phyloP scores from a whole-genome alignment of 2,113 vertebrate genomes.

The Andinoacara biseriatus region DNA sequence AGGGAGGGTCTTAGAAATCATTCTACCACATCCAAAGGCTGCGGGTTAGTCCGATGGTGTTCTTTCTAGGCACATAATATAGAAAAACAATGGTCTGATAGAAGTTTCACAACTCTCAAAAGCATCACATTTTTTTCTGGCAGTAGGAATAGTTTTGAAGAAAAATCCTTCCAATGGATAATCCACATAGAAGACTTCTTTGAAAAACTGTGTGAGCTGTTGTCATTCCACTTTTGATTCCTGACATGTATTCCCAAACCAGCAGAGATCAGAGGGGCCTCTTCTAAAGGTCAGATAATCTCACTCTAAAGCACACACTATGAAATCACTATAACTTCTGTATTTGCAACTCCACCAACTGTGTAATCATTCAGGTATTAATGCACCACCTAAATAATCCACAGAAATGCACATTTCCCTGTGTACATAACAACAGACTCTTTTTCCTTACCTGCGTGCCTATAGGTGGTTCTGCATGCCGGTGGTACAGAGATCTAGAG shows the following conservation, averaged over 20 bases:
- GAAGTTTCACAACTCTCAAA: background rate
- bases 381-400: too few relatives aligned
- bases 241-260: background rate
- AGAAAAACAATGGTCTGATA: too few relatives aligned
- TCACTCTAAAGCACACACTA: background rate
- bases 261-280: slow-evolving; percentile 30
- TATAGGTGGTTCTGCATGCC: slow-evolving; percentile 72
- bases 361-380: background rate
- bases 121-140: background rate
- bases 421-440: background rate
- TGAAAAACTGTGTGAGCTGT: background rate
- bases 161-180: background rate
- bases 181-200: background rate
- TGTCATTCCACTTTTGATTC: background rate
- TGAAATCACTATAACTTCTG: background rate
- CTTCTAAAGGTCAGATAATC: background rate
- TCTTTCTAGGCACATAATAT: too few relatives aligned
- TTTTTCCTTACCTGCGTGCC: slow-evolving; percentile 73
- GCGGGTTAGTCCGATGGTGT: too few relatives aligned
- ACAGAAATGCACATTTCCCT: background rate
- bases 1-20: background rate
- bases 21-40: background rate
- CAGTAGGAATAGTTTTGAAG: background rate
- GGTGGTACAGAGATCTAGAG: slow-evolving; percentile 41
- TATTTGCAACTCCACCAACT: background rate